phyloP scores from a whole-genome alignment of 1,140 invertebrate genomes.

The Zaprionus gabonicus region DNA sequence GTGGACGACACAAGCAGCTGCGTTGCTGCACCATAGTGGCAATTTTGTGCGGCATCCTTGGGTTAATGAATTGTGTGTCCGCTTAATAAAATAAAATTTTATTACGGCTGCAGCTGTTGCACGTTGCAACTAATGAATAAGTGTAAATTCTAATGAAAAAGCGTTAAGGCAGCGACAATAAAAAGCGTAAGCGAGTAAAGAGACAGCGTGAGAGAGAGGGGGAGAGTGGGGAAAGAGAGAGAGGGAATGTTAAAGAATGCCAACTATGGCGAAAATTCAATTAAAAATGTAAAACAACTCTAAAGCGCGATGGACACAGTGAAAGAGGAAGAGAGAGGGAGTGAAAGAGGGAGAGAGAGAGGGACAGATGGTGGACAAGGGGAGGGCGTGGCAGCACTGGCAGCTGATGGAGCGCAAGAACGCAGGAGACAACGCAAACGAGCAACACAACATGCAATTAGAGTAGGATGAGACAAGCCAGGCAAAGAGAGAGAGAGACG shows the following conservation, averaged over 20 bases:
- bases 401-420: slow-evolving; percentile 65
- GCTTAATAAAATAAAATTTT: slow-evolving; percentile 77
- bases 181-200: slow-evolving; percentile 26
- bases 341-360: not conserved
- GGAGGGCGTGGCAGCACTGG: slow-evolving; percentile 15
- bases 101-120: slow-evolving; percentile 74
- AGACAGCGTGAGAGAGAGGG: not conserved
- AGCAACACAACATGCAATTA: slow-evolving; percentile 78
- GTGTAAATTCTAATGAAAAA: slow-evolving; percentile 81
- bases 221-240: not conserved
- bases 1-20: not conserved
- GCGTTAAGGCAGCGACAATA: slow-evolving; percentile 54
- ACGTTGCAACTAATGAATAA: slow-evolving; percentile 80
- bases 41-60: slow-evolving; percentile 11
- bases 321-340: not conserved
- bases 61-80: slow-evolving; percentile 71
- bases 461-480: slow-evolving; percentile 37
- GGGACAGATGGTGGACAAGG: not conserved
- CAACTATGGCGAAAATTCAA: slow-evolving; percentile 81
- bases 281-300: slow-evolving; percentile 83
- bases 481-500: not conserved
- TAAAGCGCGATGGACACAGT: slow-evolving; percentile 53
- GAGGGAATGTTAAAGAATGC: slow-evolving; percentile 60
- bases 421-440: slow-evolving; percentile 73
- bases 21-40: not conserved